Conservation (phyloP, 2,113 vertebrate genomes). For the Eulemur rufifrons region DNA sequence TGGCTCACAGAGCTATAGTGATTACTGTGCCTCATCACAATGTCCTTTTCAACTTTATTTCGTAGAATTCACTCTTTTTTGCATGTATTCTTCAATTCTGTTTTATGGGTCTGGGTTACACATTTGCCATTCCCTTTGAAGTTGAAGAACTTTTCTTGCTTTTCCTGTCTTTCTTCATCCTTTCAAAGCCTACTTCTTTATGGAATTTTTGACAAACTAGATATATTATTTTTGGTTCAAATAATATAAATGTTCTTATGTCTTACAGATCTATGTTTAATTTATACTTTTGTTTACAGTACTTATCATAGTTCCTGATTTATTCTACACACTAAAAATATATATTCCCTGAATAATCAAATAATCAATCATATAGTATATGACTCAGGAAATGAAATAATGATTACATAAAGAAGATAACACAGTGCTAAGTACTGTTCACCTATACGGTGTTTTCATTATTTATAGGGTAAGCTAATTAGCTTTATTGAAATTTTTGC, state of each 20-base stretch:
- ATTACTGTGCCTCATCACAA: no score
- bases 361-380: neutral
- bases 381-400: neutral
- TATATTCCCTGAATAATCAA: neutral
- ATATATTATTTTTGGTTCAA: neutral
- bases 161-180: neutral
- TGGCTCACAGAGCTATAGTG: no score
- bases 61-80: neutral
- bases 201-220: neutral
- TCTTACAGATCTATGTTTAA: neutral
- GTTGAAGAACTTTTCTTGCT: neutral
- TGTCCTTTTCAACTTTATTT: neutral
- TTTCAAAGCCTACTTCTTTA: neutral
- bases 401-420: neutral
- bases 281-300: neutral
- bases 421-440: neutral
- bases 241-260: neutral
- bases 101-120: neutral
- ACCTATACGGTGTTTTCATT: neutral
- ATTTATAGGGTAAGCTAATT: neutral
- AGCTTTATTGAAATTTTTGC: neutral
- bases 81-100: neutral
- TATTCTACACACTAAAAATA: neutral
- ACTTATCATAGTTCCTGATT: neutral
- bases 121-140: conserved; percentile 2